These are phyloP conservation scores for Mormyrus lacerda DNA, from an alignment of 2,113 vertebrate species.

Conservation along the genomic window DNA sequence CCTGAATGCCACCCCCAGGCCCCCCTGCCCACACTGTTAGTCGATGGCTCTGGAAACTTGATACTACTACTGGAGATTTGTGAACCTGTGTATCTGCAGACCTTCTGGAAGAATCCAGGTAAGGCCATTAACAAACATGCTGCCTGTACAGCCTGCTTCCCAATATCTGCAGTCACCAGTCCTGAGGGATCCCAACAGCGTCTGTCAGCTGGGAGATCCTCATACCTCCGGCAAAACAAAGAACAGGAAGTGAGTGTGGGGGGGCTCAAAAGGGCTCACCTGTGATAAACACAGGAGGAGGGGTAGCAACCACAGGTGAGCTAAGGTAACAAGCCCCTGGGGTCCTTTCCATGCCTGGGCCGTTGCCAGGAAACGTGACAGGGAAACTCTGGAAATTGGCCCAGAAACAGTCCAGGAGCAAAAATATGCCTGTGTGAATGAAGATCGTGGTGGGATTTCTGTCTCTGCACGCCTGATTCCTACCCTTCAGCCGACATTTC, in stretches of 20 bases:
- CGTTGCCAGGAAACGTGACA: not conserved
- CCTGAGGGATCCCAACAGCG: no score
- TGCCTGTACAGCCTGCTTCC: not conserved
- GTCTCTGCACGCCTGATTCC: not conserved
- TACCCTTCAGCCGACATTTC: not conserved
- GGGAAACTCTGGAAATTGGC: not conserved
- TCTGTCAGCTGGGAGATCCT: not conserved
- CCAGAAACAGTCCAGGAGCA: not conserved
- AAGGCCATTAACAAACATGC: not conserved
- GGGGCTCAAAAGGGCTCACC: conserved; percentile 30
- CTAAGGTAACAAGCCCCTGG: conserved; percentile 57
- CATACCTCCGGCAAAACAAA: conserved; percentile 15
- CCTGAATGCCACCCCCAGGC: not conserved
- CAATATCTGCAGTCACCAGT: not conserved
- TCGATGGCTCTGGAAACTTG: not conserved
- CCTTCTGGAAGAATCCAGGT: not conserved
- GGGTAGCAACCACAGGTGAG: conserved; percentile 50
- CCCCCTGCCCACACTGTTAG: not conserved
- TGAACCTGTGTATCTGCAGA: not conserved
- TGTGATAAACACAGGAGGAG: conserved; percentile 48
- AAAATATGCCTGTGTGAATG: not conserved
- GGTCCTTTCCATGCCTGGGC: conserved; percentile 17
- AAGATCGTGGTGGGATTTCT: not conserved
- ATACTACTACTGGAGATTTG: not conserved
- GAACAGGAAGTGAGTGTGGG: conserved; percentile 48